Conservation (phyloP, 1,140 invertebrate species). For the Hyphantria cunea region DNA sequence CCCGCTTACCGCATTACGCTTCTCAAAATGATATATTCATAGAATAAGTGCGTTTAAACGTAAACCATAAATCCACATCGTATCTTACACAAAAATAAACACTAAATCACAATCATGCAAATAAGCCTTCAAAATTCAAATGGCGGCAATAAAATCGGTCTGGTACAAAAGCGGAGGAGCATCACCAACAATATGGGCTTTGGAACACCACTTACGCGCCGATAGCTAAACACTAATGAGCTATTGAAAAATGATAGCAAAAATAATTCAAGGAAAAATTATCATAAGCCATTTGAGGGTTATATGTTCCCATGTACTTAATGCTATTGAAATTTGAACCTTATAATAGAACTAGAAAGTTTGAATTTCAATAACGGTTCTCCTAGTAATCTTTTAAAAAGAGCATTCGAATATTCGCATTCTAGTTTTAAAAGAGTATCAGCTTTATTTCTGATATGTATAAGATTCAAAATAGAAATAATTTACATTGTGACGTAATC, state of each 20-base stretch:
- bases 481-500: slow-evolving; percentile 40
- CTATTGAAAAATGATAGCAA: slow-evolving; percentile 81
- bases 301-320: slow-evolving; percentile 14
- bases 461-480: slow-evolving; percentile 31
- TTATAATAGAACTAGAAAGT: not conserved
- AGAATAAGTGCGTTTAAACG: slow-evolving; percentile 39
- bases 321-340: not conserved
- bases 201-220: slow-evolving; percentile 63
- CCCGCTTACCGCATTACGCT: slow-evolving; percentile 19
- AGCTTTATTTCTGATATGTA: slow-evolving; percentile 1
- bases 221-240: slow-evolving; percentile 61
- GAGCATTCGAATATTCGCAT: slow-evolving; percentile 24
- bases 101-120: slow-evolving; percentile 79
- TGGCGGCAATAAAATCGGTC: slow-evolving; percentile 72
- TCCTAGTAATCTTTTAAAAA: slow-evolving; percentile 25
- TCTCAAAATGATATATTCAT: slow-evolving; percentile 36
- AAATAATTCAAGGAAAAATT: slow-evolving; percentile 72
- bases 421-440: not conserved
- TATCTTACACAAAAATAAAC: slow-evolving; percentile 53
- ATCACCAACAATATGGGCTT: slow-evolving; percentile 41
- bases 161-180: slow-evolving; percentile 53
- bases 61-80: slow-evolving; percentile 54
- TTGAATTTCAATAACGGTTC: not conserved
- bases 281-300: slow-evolving; percentile 72
- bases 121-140: slow-evolving; percentile 73